These are phyloP conservation scores for Steromphala cineraria DNA, from an alignment of 2,888 invertebrate genomes.

Conservation along the genomic window DNA sequence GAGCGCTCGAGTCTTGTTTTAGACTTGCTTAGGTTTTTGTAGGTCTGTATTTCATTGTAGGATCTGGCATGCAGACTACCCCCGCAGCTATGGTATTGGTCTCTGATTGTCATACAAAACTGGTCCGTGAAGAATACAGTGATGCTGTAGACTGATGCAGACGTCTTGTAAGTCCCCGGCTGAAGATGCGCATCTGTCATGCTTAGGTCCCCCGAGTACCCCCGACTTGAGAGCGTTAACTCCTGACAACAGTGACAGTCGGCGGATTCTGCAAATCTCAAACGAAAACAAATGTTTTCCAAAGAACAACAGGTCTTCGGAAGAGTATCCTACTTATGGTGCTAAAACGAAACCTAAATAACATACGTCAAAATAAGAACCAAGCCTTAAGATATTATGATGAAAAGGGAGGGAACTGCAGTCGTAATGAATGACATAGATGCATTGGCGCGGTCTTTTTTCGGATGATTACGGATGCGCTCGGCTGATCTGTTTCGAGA, in stretches of 20 bases:
- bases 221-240: background rate
- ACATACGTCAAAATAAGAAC: background rate
- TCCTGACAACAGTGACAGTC: conserved; percentile 10
- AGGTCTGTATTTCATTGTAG: no score
- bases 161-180: no score
- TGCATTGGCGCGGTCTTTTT: background rate
- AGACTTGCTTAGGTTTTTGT: no score
- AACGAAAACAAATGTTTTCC: conserved; percentile 18
- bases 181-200: no score
- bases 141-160: no score
- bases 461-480: conserved; percentile 13
- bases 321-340: background rate
- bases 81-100: no score
- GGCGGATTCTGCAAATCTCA: conserved; percentile 6
- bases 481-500: conserved; percentile 18
- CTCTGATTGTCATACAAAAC: no score
- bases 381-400: no score
- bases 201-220: no score
- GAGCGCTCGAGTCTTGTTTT: no score
- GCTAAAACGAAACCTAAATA: background rate
- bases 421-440: background rate
- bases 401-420: background rate
- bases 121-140: no score
- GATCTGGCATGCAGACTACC: no score
- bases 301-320: conserved; percentile 5